phyloP scores from a whole-genome alignment of 2,888 invertebrate genomes.

The Odontomyia ornata region DNA sequence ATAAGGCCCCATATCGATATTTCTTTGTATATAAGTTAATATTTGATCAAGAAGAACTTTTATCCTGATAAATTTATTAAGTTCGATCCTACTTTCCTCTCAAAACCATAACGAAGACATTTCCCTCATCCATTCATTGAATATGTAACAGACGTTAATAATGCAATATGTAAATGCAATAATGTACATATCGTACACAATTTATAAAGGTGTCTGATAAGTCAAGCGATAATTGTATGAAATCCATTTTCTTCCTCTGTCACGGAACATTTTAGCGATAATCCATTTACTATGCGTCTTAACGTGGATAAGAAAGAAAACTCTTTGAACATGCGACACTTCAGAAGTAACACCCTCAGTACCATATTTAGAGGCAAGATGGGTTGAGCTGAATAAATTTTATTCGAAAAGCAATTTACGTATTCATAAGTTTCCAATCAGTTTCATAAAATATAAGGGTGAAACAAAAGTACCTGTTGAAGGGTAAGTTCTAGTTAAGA shows the following conservation, averaged over 20 bases:
- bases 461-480: not conserved
- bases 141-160: too few relatives aligned
- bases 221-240: not conserved
- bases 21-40: too few relatives aligned
- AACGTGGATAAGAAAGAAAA: not conserved
- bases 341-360: not conserved
- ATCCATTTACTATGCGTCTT: not conserved
- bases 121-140: too few relatives aligned
- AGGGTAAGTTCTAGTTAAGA: not conserved
- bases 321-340: not conserved
- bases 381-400: not conserved
- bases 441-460: not conserved
- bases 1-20: too few relatives aligned
- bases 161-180: not conserved
- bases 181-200: not conserved
- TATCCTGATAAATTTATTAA: too few relatives aligned
- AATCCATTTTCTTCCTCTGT: not conserved
- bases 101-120: too few relatives aligned
- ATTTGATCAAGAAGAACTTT: too few relatives aligned
- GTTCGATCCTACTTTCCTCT: too few relatives aligned
- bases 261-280: not conserved
- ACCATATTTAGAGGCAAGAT: not conserved
- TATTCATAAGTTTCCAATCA: slow-evolving; percentile 31
- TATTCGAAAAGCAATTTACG: slow-evolving; percentile 21
- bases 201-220: not conserved